Conservation (phyloP, 1,140 invertebrate genomes). For the Caerostris extrusa region DNA sequence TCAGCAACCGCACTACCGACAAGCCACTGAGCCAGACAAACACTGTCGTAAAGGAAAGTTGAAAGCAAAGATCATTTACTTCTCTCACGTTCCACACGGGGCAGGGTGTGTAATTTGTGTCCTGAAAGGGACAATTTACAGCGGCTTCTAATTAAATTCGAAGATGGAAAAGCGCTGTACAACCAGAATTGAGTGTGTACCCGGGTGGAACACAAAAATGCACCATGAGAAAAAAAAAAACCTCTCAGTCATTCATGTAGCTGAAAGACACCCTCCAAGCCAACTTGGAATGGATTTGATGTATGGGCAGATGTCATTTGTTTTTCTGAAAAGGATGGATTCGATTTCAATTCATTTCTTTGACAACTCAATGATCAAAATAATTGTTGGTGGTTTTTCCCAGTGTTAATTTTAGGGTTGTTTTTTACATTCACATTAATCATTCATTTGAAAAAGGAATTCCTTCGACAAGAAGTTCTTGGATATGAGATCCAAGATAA, state of each 20-base stretch:
- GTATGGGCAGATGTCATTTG: background rate
- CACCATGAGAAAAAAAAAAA: slow-evolving; percentile 2
- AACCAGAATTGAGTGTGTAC: background rate
- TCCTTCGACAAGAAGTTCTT: too few species aligned
- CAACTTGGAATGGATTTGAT: background rate
- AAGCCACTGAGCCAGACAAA: background rate
- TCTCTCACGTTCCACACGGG: slow-evolving; percentile 7
- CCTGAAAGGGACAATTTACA: background rate
- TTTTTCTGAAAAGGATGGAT: background rate
- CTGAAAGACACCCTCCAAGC: background rate
- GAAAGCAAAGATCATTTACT: slow-evolving; percentile 29
- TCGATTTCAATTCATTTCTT: background rate
- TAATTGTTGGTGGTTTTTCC: background rate
- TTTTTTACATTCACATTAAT: too few species aligned
- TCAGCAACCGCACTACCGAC: background rate
- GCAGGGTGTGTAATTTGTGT: slow-evolving; percentile 23
- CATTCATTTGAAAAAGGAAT: too few species aligned
- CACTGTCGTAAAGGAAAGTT: background rate
- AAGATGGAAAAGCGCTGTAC: background rate
- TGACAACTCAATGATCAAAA: background rate
- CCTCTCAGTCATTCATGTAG: slow-evolving; percentile 11
- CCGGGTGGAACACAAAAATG: background rate
- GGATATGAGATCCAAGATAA: too few species aligned
- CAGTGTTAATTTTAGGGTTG: background rate
- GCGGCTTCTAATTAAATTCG: slow-evolving; percentile 57